Conservation (phyloP, 2,113 vertebrate genomes). For the Syngnathus floridae region DNA sequence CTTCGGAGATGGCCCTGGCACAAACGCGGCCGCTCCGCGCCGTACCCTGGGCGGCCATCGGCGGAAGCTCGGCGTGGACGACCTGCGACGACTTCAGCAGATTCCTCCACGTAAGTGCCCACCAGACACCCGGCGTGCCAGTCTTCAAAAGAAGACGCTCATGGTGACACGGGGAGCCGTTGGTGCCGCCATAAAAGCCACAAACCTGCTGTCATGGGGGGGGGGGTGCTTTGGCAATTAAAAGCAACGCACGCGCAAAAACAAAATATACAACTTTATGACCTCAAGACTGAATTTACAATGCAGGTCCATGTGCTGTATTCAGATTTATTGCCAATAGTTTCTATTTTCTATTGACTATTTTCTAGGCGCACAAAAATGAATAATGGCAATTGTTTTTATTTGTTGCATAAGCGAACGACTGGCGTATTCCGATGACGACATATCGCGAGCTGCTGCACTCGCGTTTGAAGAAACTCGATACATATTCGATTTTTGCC, state of each 20-base stretch:
- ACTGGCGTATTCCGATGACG: not conserved
- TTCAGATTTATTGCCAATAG: too few relatives aligned
- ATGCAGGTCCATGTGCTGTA: not conserved
- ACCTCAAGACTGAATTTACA: not conserved
- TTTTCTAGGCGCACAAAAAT: too few relatives aligned
- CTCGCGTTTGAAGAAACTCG: not conserved
- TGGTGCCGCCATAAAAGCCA: constrained; percentile 50
- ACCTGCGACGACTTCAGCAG: constrained; percentile 69
- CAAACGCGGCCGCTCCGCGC: constrained; percentile 52
- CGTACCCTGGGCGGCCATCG: constrained; percentile 62
- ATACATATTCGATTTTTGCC: not conserved
- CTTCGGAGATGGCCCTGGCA: constrained; percentile 68
- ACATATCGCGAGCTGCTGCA: not conserved
- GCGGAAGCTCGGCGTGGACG: constrained; percentile 61
- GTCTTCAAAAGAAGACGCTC: constrained; percentile 56
- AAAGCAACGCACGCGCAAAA: constrained; percentile 46
- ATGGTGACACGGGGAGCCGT: constrained; percentile 53
- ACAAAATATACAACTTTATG: constrained; percentile 38
- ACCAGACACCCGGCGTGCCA: constrained; percentile 48
- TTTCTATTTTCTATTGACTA: too few relatives aligned
- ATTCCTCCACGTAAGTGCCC: constrained; percentile 58
- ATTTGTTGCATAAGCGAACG: too few relatives aligned
- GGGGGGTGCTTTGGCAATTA: constrained; percentile 40
- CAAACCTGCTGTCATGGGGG: constrained; percentile 11
- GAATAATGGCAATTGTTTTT: too few relatives aligned